Percentiles rank a stretch among this genome's conserved stretches.
Conservation (phyloP, 1,140 invertebrate genomes). For the Plutomurus gul region DNA sequence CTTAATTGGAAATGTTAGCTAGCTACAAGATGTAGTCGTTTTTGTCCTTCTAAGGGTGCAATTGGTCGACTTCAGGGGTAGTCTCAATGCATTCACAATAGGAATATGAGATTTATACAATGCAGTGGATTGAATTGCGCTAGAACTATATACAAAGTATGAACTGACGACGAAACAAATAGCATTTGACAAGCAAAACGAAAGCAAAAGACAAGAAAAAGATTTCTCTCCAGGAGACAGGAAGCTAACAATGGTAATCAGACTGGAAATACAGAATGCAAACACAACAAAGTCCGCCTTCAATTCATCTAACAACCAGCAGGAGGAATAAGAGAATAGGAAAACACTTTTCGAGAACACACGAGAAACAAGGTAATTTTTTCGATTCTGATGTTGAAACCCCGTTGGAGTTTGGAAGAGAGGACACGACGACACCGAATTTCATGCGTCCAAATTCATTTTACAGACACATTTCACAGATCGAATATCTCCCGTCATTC, state of each 20-base stretch:
- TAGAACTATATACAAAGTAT: not conserved
- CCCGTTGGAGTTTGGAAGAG: not conserved
- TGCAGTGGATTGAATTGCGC: not conserved
- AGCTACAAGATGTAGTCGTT: no score
- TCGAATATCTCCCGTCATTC: constrained; percentile 11
- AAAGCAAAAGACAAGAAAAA: not conserved
- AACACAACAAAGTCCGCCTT: not conserved
- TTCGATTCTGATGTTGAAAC: constrained; percentile 18
- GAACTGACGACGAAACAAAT: constrained; percentile 1
- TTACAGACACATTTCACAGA: not conserved
- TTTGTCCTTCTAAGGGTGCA: no score
- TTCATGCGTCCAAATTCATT: constrained; percentile 21
- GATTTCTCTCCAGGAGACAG: constrained; percentile 24
- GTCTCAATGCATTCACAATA: no score
- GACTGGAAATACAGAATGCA: constrained; percentile 3
- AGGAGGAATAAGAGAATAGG: constrained; percentile 5
- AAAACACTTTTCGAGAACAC: not conserved
- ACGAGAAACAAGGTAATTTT: constrained; percentile 11
- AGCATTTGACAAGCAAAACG: constrained; percentile 2
- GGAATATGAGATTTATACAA: not conserved
- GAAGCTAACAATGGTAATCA: constrained; percentile 31
- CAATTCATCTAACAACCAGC: not conserved
- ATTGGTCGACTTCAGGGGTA: no score
- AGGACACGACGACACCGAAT: constrained; percentile 30
- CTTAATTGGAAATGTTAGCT: no score